phyloP scores from a whole-genome alignment of 2,113 vertebrate species.

The Grammomys dolichurus region DNA sequence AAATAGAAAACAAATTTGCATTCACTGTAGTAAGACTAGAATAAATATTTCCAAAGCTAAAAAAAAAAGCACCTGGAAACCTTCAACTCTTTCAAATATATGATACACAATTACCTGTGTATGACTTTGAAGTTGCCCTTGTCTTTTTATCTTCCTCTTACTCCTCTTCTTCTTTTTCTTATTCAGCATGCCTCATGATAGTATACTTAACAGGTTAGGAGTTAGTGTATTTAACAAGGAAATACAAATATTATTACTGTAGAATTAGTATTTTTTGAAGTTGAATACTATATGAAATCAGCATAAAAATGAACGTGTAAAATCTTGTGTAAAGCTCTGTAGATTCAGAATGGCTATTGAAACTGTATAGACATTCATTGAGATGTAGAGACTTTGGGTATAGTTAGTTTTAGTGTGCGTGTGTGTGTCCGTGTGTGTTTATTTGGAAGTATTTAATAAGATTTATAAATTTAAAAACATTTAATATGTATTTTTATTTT shows the following conservation, averaged over 20 bases:
- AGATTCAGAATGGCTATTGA: background rate
- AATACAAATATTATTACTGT: background rate
- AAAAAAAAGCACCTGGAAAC: background rate
- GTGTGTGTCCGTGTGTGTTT: background rate
- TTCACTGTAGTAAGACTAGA: background rate
- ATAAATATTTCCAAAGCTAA: slow-evolving; percentile 1
- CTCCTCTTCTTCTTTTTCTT: background rate
- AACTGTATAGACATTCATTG: background rate
- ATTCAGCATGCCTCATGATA: background rate
- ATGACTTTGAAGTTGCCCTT: background rate
- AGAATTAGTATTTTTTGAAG: background rate
- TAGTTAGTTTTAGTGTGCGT: background rate
- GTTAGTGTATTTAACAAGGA: background rate
- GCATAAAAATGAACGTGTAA: background rate
- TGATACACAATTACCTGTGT: background rate
- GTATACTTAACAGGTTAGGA: background rate
- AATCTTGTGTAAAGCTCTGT: background rate
- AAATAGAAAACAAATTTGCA: background rate
- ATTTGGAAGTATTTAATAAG: background rate
- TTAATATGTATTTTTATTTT: slow-evolving; percentile 21
- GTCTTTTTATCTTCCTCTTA: background rate
- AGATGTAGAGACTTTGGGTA: background rate
- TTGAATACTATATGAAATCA: background rate
- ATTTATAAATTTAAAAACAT: background rate
- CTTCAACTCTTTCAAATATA: background rate